A percentile compares a stretch with the other conserved stretches of the same genome.
Evolutionary conservation across 2,113 vertebrate species (phyloP).

Genomic region (Esox niger): DNA sequence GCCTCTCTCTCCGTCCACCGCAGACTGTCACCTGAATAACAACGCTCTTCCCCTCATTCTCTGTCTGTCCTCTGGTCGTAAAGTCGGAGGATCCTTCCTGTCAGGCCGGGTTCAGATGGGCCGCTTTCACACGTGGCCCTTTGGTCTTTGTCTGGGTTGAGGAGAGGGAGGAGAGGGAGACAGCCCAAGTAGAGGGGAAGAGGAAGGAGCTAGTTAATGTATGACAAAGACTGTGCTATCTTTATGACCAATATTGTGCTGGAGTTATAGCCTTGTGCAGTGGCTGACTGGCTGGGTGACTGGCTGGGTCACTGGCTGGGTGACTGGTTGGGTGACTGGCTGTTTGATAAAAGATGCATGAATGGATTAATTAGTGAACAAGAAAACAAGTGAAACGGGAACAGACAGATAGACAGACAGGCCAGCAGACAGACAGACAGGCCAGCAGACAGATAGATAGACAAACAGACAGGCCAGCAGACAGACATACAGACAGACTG

Average conservation of each 20-base stretch:
- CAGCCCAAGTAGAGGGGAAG: not conserved
- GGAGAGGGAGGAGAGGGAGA: slow-evolving; percentile 36
- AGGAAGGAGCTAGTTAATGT: slow-evolving; percentile 35
- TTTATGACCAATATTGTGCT: not conserved
- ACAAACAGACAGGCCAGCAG: too few relatives aligned
- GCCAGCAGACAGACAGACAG: too few relatives aligned
- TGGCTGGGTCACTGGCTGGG: not conserved
- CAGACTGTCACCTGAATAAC: slow-evolving; percentile 63
- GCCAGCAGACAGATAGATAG: too few relatives aligned
- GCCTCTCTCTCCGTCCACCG: slow-evolving; percentile 43
- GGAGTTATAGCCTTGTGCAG: not conserved
- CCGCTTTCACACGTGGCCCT: slow-evolving; percentile 56
- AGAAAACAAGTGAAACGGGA: too few relatives aligned
- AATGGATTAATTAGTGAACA: too few relatives aligned
- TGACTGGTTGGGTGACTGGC: not conserved
- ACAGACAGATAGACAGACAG: too few relatives aligned
- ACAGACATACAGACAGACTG: too few relatives aligned
- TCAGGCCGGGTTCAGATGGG: slow-evolving; percentile 54
- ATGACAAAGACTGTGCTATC: slow-evolving; percentile 33
- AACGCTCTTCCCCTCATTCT: slow-evolving; percentile 43
- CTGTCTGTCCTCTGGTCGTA: slow-evolving; percentile 30
- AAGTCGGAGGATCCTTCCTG: slow-evolving; percentile 67
- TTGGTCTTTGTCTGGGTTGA: slow-evolving; percentile 36
- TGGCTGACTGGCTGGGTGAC: not conserved
- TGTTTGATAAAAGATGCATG: not conserved